A percentile compares a stretch with the other conserved stretches of the same genome.
phyloP scores from a whole-genome alignment of 2,888 invertebrate genomes.

The Vesta saturnalis region DNA sequence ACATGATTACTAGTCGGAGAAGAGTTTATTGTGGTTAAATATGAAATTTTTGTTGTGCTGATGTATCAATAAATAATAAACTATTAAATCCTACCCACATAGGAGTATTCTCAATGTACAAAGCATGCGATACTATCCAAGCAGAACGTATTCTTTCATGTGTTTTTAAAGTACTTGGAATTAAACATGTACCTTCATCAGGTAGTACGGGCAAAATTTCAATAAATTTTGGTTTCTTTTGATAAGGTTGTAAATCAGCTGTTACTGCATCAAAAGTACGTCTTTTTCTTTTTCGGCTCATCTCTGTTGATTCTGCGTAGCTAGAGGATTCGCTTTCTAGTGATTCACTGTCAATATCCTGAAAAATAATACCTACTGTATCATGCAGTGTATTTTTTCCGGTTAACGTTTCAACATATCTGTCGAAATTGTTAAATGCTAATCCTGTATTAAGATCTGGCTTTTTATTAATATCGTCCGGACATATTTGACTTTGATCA shows the following conservation, averaged over 20 bases:
- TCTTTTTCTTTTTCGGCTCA: background rate
- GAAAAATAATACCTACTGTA: conserved; percentile 14
- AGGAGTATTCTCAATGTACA: conserved; percentile 46
- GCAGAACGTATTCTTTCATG: conserved; percentile 21
- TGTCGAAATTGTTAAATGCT: conserved; percentile 10
- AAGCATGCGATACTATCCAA: conserved; percentile 42
- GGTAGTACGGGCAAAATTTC: background rate
- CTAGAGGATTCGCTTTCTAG: background rate
- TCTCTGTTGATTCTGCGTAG: background rate
- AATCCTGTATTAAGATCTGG: background rate
- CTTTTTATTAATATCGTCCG: conserved; percentile 1
- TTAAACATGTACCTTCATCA: conserved; percentile 6
- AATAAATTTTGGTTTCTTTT: too few relatives aligned
- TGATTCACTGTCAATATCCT: background rate
- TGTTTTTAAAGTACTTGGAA: background rate
- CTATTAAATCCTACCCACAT: conserved; percentile 54
- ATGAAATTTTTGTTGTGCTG: conserved; percentile 45
- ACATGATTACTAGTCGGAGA: conserved; percentile 49
- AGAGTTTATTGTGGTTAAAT: conserved; percentile 49
- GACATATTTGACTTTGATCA: conserved; percentile 5
- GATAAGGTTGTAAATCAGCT: too few relatives aligned
- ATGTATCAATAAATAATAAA: conserved; percentile 39
- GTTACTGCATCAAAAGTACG: background rate
- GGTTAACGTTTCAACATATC: conserved; percentile 2
- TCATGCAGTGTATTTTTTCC: conserved; percentile 17